These are phyloP conservation scores for Limnephilus lunatus DNA, from an alignment of 2,888 invertebrate species.

Conservation along the genomic window DNA sequence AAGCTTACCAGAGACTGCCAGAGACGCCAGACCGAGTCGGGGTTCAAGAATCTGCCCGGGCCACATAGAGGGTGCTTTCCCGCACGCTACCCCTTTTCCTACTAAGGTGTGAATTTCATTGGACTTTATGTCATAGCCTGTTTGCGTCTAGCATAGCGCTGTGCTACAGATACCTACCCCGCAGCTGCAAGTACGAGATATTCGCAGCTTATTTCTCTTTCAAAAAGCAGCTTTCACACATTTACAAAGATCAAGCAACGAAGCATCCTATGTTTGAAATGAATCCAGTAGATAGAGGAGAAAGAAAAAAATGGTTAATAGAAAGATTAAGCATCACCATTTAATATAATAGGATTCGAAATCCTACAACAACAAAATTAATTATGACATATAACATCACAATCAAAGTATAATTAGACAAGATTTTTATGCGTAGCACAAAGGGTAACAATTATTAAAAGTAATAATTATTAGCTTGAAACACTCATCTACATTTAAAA, in stretches of 20 bases:
- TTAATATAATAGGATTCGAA: neutral
- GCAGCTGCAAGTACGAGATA: neutral
- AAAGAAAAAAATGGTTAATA: neutral
- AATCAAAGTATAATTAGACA: neutral
- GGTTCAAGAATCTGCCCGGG: neutral
- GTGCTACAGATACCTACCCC: neutral
- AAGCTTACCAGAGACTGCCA: neutral
- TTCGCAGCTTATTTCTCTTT: neutral
- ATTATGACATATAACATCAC: neutral
- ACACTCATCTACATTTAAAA: no score
- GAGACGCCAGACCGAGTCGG: neutral
- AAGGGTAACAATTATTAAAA: no score
- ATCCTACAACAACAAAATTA: neutral
- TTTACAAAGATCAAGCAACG: neutral
- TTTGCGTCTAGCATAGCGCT: neutral
- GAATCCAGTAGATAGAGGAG: neutral
- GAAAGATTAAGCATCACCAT: neutral
- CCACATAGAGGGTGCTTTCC: neutral
- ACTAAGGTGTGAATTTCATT: neutral
- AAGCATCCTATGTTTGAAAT: neutral
- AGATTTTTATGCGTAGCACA: no score
- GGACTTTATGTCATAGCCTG: neutral
- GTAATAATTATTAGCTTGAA: no score
- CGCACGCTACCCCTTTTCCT: neutral
- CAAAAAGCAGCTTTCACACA: neutral